These are phyloP conservation scores for Hermaeophaga mercurialis DNA, from an alignment of 2,888 invertebrate genomes.

Conservation along the genomic window DNA sequence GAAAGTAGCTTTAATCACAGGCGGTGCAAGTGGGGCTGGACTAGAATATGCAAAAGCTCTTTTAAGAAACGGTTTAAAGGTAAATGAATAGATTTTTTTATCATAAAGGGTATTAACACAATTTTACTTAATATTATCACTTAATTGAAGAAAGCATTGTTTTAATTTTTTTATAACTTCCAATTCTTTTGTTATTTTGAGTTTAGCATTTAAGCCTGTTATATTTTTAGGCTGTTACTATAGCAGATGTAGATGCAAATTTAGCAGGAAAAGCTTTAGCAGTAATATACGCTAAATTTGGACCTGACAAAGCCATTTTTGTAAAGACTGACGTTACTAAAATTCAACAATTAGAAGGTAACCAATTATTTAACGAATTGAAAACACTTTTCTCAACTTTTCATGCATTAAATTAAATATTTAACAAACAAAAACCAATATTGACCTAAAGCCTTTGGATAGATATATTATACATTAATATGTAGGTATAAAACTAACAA, in stretches of 20 bases:
- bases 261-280: constrained; percentile 32
- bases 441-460: no score
- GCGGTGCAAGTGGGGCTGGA: constrained; percentile 62
- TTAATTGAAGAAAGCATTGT: neutral
- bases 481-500: no score
- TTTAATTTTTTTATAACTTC: neutral
- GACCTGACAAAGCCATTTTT: constrained; percentile 38
- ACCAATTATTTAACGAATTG: no score
- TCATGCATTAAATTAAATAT: no score
- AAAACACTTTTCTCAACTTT: no score
- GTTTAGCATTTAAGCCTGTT: neutral
- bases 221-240: constrained; percentile 37
- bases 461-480: no score
- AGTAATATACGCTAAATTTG: constrained; percentile 38
- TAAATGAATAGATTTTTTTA: no score
- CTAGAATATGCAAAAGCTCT: constrained; percentile 57
- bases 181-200: neutral
- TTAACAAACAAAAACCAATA: no score
- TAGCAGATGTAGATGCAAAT: constrained; percentile 37
- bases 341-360: constrained; percentile 37
- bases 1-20: constrained; percentile 57
- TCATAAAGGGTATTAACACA: neutral
- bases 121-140: neutral
- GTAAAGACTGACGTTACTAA: constrained; percentile 39
- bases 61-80: constrained; percentile 55